A percentile compares a stretch with the other conserved stretches of the same genome.
phyloP scores from a whole-genome alignment of 2,113 vertebrate genomes.

The Ornithorhynchus anatinus region DNA sequence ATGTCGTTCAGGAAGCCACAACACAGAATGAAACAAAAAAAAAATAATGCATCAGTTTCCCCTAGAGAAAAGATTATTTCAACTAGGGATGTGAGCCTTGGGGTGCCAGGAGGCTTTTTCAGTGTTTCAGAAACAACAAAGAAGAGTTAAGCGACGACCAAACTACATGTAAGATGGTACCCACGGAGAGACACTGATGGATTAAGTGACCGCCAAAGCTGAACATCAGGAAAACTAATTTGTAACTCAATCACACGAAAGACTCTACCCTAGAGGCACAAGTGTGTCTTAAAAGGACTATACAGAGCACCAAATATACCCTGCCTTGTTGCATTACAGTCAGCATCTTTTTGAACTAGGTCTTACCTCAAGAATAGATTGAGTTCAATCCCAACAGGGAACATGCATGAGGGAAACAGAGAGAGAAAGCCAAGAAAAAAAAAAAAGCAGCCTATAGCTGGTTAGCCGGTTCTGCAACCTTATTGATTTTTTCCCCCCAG shows the following conservation, averaged over 20 bases:
- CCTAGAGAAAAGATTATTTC: not conserved
- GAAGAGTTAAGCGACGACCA: not conserved
- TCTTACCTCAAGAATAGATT: not conserved
- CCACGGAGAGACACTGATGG: not conserved
- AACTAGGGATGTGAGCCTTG: rapidly evolving
- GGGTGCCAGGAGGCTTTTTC: not conserved
- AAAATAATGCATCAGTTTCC: not conserved
- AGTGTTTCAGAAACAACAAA: not conserved
- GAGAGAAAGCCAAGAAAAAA: rapidly evolving
- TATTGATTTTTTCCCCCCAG: not conserved
- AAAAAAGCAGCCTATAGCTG: not conserved
- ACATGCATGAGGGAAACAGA: not conserved
- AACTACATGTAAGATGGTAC: not conserved
- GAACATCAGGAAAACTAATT: not conserved
- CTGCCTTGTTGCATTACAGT: not conserved
- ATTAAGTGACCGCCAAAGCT: not conserved
- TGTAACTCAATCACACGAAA: not conserved
- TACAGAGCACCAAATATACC: rapidly evolving
- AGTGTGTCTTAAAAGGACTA: not conserved
- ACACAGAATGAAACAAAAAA: not conserved
- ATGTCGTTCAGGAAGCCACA: not conserved
- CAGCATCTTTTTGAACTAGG: not conserved
- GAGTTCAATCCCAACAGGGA: not conserved
- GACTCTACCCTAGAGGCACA: not conserved
- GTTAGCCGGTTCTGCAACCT: not conserved